Base-by-base conservation (phyloP, 2,113 vertebrate genomes). In the Mastomys coucha region DNA sequence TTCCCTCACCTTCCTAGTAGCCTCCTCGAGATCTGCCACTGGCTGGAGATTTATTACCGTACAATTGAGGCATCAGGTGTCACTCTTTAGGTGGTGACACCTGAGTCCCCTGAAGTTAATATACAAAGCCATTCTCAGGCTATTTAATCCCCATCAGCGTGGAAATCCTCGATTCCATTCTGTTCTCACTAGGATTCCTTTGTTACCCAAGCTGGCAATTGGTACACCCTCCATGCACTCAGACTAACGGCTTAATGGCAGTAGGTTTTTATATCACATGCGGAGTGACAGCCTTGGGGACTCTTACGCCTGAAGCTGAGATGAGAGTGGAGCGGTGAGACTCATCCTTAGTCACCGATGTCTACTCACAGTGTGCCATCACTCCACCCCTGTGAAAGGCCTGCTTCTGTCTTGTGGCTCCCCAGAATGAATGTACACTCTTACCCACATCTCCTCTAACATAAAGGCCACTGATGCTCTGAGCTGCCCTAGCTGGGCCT, bases 181-280 rank as follows among this genome's bases (percentile, higher is more conserved):
- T 33, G 31, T 36, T 92, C 97, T 94, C 98, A 36, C 95, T 63
- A 93, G 98, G 98, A 95, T 78, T 98, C 98, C 97, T 99, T 98
- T 98, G 98, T 98, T 97, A 95, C 90, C 93, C 91, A 53, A 78
- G 53, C 94, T 95, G 39, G 92, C 96, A 82, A 81, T 90, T 92
- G 63, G 93, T 91, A 49, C 56, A 14, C 78, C 91, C 97, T 92
- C 85, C 75, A 91, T 70, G 95, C 98, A 97, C 98, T 98, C 97
- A 98, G 95, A 98, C 69, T 95, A 98, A 97, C 96, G 94, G 96
- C 97, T 97, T 97, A 97, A 97, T 96, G 98, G 89, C 72, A 82
- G 76, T 56, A 58, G 96, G 93, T 98, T 97, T 98, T 96, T 94
- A 91, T 72, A n/a, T 88, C 96, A 87, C 92, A 87, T 53, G 77